A percentile compares a stretch with the other conserved stretches of the same genome.
Conservation (phyloP, 92 coral and sea anemone species). For the Nematostella vectensis region DNA sequence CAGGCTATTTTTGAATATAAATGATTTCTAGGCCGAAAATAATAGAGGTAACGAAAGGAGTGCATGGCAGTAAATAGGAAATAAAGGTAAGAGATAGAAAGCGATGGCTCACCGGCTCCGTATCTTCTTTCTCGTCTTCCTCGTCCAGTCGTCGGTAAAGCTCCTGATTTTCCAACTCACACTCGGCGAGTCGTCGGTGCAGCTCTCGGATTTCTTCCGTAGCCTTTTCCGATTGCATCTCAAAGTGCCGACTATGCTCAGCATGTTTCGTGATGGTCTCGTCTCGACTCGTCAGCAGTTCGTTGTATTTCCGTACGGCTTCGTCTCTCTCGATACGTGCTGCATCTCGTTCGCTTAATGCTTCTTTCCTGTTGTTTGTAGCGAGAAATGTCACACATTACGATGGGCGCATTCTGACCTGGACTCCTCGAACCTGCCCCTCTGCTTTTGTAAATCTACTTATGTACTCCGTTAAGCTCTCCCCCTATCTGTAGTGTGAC, state of each 20-base stretch:
- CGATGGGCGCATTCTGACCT: too few relatives aligned
- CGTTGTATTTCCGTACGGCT: conserved; percentile 52
- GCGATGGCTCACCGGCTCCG: too few relatives aligned
- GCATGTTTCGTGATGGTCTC: conserved; percentile 64
- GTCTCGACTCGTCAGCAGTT: conserved; percentile 55
- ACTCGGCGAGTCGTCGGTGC: conserved; percentile 38
- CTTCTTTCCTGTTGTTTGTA: conserved; percentile 65
- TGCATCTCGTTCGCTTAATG: conserved; percentile 71
- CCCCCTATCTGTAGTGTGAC: too few relatives aligned
- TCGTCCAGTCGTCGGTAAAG: conserved; percentile 29
- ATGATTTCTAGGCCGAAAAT: too few relatives aligned
- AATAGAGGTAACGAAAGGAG: too few relatives aligned
- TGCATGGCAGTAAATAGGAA: too few relatives aligned
- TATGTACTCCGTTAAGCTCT: too few relatives aligned
- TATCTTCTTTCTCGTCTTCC: conserved; percentile 5
- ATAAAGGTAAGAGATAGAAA: too few relatives aligned
- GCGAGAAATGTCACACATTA: too few relatives aligned
- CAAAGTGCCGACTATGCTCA: conserved; percentile 62
- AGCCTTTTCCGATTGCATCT: conserved; percentile 55
- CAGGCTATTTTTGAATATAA: too few relatives aligned
- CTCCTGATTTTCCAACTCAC: conserved; percentile 47
- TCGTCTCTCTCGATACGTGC: conserved; percentile 66
- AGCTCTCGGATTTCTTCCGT: conserved; percentile 39
- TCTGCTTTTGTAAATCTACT: too few relatives aligned
- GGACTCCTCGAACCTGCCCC: too few relatives aligned